Percentiles rank a stretch among this genome's conserved stretches.
Evolutionary conservation across 2,113 vertebrate species (phyloP).

Genomic region (Zootoca vivipara): DNA sequence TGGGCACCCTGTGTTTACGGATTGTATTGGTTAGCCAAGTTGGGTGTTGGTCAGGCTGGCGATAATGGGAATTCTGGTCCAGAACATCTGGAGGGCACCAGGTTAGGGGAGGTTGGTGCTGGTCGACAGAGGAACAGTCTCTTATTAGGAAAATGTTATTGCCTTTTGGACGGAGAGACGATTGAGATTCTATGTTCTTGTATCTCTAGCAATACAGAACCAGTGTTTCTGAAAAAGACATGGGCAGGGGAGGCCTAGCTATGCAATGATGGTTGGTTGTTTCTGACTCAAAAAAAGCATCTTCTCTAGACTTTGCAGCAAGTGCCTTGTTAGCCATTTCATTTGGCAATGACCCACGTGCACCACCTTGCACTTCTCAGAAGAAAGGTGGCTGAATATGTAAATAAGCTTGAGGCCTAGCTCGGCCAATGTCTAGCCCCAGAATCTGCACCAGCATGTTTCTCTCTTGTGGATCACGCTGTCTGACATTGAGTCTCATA

Average conservation of each 20-base stretch:
- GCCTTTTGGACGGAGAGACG: background rate
- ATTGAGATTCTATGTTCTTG: background rate
- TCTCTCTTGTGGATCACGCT: background rate
- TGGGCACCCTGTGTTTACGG: background rate
- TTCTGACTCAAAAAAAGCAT: background rate
- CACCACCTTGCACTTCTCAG: background rate
- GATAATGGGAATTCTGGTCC: no score
- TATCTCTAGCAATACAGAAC: background rate
- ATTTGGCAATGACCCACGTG: background rate
- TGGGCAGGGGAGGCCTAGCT: background rate
- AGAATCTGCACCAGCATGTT: background rate
- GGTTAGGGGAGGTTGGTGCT: no score
- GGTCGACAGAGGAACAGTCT: background rate
- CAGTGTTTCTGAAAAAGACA: background rate
- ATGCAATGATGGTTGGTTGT: background rate
- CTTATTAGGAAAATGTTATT: background rate
- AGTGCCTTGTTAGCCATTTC: background rate
- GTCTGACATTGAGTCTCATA: background rate
- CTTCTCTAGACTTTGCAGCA: background rate
- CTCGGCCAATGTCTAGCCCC: background rate
- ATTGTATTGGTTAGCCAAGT: background rate
- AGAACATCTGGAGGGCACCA: no score
- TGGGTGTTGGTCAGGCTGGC: no score
- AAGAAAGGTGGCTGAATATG: background rate
- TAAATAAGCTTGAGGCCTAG: background rate